These are phyloP conservation scores for Ranitomeya variabilis DNA, from an alignment of 2,113 vertebrate species.

Conservation along the genomic window DNA sequence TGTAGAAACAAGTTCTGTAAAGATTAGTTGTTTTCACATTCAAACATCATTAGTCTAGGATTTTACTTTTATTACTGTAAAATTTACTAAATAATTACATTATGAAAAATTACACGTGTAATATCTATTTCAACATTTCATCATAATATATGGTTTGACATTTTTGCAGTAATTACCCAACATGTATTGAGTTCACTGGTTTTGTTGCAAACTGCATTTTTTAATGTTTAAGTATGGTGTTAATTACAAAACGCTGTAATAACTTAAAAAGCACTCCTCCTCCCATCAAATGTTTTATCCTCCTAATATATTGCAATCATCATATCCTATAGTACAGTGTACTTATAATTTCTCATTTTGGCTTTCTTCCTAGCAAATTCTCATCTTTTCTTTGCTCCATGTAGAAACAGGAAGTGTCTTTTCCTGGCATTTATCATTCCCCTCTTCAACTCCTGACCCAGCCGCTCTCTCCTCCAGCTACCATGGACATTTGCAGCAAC, in stretches of 20 bases:
- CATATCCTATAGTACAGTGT: too few relatives aligned
- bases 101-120: neutral
- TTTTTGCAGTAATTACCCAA: neutral
- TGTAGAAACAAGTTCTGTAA: neutral
- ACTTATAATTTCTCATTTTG: too few relatives aligned
- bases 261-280: neutral
- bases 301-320: too few relatives aligned
- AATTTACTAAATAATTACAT: neutral
- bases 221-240: neutral
- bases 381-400: too few relatives aligned
- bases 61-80: neutral
- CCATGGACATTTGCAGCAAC: too few relatives aligned
- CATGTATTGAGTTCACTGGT: neutral
- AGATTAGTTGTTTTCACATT: constrained; percentile 1
- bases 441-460: too few relatives aligned
- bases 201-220: neutral
- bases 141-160: neutral
- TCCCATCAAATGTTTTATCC: too few relatives aligned
- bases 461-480: too few relatives aligned
- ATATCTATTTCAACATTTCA: neutral
- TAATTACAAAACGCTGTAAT: neutral
- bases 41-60: neutral
- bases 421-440: too few relatives aligned
- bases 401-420: too few relatives aligned
- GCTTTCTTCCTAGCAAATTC: too few relatives aligned